Evolutionary conservation across 2,888 invertebrate genomes (phyloP), one percentile per base, ranked within the genome.

Genomic region (Xestia ashworthii): DNA sequence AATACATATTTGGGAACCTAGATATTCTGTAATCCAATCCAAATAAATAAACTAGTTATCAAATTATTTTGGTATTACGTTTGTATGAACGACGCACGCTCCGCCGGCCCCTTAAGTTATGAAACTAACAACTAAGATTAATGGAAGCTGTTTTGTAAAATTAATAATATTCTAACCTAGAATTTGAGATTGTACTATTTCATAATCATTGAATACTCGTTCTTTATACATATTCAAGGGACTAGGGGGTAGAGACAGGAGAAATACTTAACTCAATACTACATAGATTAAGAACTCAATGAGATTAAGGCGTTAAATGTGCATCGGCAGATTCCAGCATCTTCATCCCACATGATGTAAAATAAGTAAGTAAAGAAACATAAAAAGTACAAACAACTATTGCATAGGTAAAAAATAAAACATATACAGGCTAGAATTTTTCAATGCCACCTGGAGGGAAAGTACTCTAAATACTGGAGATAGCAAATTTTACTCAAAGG

Each of bases 61-160:
- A n/a, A n/a, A n/a, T n/a, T n/a, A n/a, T n/a, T n/a, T n/a, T n/a
- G n/a, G n/a, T n/a, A n/a, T n/a, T n/a, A n/a, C n/a, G n/a, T n/a
- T n/a, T n/a, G n/a, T n/a, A n/a, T n/a, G n/a, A n/a, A n/a, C n/a
- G n/a, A n/a, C n/a, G n/a, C n/a, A n/a, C n/a, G n/a, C n/a, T n/a
- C n/a, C n/a, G n/a, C n/a, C n/a, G n/a, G n/a, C n/a, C n/a, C n/a
- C n/a, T n/a, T n/a, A 90, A 94, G 91, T 94, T 94, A 92, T 92
- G 92, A 93, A 95, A 95, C 94, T 93, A 95, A 95, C 93, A 95
- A 95, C 94, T 93, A 95, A 95, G 95, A 95, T 95, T 95, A 94
- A 96, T 95, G 94, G 90, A 91, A 91, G 90, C 91, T 91, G 90
- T 92, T 94, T 92, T 92, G 91, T 92, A 91, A 93, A 95, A 92